These are phyloP conservation scores for Metaphire vulgaris DNA, from an alignment of 1,140 invertebrate species.

Conservation along the genomic window DNA sequence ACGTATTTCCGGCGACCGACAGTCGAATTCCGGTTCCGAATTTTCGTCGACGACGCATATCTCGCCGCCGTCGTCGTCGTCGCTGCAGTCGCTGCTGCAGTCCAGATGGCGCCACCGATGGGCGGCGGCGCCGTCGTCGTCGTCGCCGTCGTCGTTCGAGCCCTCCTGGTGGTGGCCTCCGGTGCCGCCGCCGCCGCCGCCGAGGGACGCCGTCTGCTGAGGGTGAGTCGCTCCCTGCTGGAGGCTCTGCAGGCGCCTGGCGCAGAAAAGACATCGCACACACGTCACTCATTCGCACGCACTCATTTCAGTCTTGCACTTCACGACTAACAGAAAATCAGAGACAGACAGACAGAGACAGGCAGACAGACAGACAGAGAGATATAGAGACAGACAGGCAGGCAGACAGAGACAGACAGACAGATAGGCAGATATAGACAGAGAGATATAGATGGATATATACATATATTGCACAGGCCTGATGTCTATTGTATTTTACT, in stretches of 20 bases:
- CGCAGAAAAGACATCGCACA: background rate
- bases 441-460: background rate
- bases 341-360: slow-evolving; percentile 12
- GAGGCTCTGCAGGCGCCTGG: background rate
- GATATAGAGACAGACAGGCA: slow-evolving; percentile 3
- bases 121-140: too few species aligned
- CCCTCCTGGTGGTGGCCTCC: background rate
- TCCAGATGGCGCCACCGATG: background rate
- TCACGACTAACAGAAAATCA: background rate
- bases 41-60: slow-evolving; percentile 2
- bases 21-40: background rate
- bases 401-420: background rate
- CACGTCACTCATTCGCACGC: background rate
- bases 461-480: too few species aligned
- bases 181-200: too few species aligned
- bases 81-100: slow-evolving; percentile 1
- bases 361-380: slow-evolving; percentile 1
- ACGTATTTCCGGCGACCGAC: background rate
- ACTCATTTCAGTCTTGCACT: too few species aligned
- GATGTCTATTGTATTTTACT: too few species aligned
- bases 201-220: too few species aligned
- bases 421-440: background rate
- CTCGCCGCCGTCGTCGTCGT: background rate
- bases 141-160: background rate
- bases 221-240: background rate